Evolutionary conservation across 2,888 invertebrate species (phyloP), one percentile per base, ranked within the genome.

Genomic region (Callyntrura sp.): DNA sequence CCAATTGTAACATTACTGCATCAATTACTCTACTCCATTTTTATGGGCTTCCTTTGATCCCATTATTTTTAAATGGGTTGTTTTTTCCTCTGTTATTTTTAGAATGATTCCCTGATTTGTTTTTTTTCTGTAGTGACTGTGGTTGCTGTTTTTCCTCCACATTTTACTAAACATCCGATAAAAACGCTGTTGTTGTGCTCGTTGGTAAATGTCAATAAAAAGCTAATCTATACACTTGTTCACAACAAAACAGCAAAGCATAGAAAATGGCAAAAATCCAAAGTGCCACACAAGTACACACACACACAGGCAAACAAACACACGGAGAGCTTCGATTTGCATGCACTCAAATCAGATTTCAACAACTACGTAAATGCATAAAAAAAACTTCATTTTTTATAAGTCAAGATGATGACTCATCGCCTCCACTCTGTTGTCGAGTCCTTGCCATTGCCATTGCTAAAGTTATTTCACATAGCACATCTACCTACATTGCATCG

Each of bases 361-460:
- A 48, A 17, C 76, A 76, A 76, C 57, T 55, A 78, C 78, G 55
- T 43, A 78, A 78, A 78, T 78, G 55, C 78, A 25, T 25, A 25
- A 78, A 73, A 78, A 73, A 35, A 35, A 78, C 55, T 57, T 12
- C 28, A 78, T 55, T 55, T 68, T 78, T 78, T 55, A 57, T 57
- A 78, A 78, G 78, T 28, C 55, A 28, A 55, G 78, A 78, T 8
- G 81, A 84, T 84, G 83, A 84, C 83, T 84, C 83, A 84, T 55
- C 43, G 11, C 25, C n/a, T 82, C 48, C 82, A 82, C 55, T 57
- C 20, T 35, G 23, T 45, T 62, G 14, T 65, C 48, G 20, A 84
- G 83, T 62, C 83, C 83, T 84, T 84, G 83, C 83, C 83, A 84
- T 60, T 81, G 81, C 81, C 57, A 81, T 55, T 84, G 70, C 82